A percentile compares a stretch with the other conserved stretches of the same genome.
These are phyloP conservation scores for Daktulosphaira vitifoliae DNA, from an alignment of 1,140 invertebrate genomes.

Conservation along the genomic window DNA sequence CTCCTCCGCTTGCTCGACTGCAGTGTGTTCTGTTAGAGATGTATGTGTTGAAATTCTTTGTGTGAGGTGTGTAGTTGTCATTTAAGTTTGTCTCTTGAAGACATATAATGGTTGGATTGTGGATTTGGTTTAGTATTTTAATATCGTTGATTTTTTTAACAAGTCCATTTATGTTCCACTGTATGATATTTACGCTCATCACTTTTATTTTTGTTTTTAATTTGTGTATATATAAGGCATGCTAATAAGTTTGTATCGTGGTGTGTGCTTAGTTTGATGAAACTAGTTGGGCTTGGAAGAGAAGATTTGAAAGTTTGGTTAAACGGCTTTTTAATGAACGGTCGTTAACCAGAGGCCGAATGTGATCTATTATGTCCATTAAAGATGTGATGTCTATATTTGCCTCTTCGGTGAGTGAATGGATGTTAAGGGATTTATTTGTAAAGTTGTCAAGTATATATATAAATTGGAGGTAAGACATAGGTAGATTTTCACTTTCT, in stretches of 20 bases:
- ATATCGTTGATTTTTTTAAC: neutral
- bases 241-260: neutral
- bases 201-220: neutral
- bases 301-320: neutral
- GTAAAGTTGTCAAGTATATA: neutral
- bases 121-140: neutral
- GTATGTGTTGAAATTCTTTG: neutral
- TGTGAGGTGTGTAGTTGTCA: neutral
- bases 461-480: neutral
- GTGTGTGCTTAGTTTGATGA: neutral
- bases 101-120: neutral
- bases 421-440: neutral
- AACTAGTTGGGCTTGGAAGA: neutral
- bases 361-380: neutral
- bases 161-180: constrained; percentile 1
- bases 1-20: neutral
- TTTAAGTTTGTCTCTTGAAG: neutral
- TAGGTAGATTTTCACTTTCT: neutral
- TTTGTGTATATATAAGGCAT: neutral
- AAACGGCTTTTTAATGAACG: neutral
- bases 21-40: neutral
- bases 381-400: neutral
- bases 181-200: neutral
- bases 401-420: neutral
- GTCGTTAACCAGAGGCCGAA: neutral